Percentiles rank a stretch among this genome's conserved stretches.
Conservation (phyloP, 2,888 invertebrate genomes). For the Antheraea assamensis region DNA sequence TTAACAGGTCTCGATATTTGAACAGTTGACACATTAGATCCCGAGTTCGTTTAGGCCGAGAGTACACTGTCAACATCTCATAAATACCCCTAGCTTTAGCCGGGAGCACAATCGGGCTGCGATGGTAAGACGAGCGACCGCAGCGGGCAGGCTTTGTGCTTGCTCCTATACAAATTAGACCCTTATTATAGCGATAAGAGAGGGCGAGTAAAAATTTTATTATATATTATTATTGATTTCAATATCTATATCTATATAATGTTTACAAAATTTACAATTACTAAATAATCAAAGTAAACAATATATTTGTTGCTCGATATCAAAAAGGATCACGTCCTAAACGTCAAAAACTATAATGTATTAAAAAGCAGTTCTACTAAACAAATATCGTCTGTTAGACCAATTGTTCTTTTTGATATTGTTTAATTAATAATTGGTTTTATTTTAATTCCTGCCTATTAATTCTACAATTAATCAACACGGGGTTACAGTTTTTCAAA, state of each 20-base stretch:
- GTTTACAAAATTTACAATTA: not conserved
- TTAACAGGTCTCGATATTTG: not conserved
- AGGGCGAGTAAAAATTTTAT: slow-evolving; percentile 33
- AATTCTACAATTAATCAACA: not conserved
- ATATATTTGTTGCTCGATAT: not conserved
- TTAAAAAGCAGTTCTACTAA: not conserved
- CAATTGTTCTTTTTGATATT: not conserved
- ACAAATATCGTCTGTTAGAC: not conserved
- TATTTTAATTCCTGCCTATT: not conserved
- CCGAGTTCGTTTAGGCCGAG: slow-evolving; percentile 1
- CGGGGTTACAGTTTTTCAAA: not conserved
- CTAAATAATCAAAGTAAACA: not conserved
- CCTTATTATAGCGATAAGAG: slow-evolving; percentile 29
- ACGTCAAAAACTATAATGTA: too few species aligned
- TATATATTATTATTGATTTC: not conserved
- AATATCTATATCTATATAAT: not conserved
- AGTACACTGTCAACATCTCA: slow-evolving; percentile 19
- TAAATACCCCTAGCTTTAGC: slow-evolving; percentile 18
- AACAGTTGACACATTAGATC: not conserved
- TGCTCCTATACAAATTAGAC: slow-evolving; percentile 62
- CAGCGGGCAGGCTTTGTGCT: slow-evolving; percentile 78
- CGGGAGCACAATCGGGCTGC: slow-evolving; percentile 60
- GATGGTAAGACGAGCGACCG: slow-evolving; percentile 76
- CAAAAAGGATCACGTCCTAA: too few species aligned
- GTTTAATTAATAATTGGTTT: not conserved